Conservation (phyloP, 2,888 invertebrate species). For the Apodemia hepburni region DNA sequence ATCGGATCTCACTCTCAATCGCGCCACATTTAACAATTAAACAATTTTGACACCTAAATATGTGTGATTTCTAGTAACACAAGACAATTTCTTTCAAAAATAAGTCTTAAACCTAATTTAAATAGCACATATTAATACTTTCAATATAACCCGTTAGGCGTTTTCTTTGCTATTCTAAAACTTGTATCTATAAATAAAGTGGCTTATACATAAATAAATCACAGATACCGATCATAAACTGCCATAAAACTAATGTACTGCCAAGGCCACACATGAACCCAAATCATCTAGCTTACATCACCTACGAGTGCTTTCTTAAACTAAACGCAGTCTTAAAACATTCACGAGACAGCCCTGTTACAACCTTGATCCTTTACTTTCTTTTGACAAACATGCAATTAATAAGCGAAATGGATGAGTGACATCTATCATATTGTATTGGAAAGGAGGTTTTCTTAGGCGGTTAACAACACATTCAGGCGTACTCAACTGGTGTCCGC, state of each 20-base stretch:
- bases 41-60: constrained; percentile 9
- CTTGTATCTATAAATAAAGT: constrained; percentile 27
- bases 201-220: constrained; percentile 68
- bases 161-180: constrained; percentile 8
- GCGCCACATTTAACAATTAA: constrained; percentile 3
- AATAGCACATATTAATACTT: constrained; percentile 17
- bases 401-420: constrained; percentile 47
- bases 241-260: constrained; percentile 36
- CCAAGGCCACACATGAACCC: constrained; percentile 15
- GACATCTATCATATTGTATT: constrained; percentile 37
- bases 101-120: constrained; percentile 15
- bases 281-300: constrained; percentile 20
- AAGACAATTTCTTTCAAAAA: constrained; percentile 26
- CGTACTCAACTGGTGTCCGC: constrained; percentile 62
- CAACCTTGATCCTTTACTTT: constrained; percentile 42
- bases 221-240: constrained; percentile 70
- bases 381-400: constrained; percentile 54
- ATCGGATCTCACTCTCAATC: constrained; percentile 19
- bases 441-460: constrained; percentile 42
- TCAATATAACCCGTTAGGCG: constrained; percentile 12
- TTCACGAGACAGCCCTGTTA: constrained; percentile 51
- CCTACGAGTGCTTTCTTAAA: constrained; percentile 42
- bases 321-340: constrained; percentile 73
- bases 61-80: background rate
- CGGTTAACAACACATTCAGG: constrained; percentile 53